Conservation (phyloP, 2,797 vertebrate genomes). For the Malacoctenus gilli region DNA sequence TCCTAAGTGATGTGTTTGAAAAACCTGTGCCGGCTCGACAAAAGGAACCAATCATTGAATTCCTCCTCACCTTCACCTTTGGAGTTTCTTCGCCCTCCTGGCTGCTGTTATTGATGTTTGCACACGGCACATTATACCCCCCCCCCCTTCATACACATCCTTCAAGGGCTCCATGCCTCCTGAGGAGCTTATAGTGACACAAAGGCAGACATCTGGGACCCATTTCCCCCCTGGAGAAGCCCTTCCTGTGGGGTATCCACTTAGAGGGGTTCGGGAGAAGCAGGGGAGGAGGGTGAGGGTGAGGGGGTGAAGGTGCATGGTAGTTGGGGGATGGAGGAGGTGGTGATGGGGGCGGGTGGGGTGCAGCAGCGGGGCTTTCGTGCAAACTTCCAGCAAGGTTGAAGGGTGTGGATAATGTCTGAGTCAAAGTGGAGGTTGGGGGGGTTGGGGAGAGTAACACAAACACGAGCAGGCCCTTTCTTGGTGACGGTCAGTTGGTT, state of each 20-base stretch:
- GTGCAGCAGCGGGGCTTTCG: slow-evolving; percentile 3
- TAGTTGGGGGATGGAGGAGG: slow-evolving; percentile 52
- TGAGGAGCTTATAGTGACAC: slow-evolving; percentile 74
- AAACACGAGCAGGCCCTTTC: no score
- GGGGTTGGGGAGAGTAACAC: no score
- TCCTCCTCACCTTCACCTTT: slow-evolving; percentile 67
- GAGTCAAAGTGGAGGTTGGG: background rate
- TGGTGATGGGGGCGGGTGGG: slow-evolving; percentile 38
- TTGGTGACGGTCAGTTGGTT: no score
- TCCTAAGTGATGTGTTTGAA: slow-evolving; percentile 66
- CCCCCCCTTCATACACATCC: slow-evolving; percentile 48
- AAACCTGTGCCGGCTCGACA: slow-evolving; percentile 54
- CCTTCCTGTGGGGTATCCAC: slow-evolving; percentile 84
- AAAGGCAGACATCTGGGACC: slow-evolving; percentile 82
- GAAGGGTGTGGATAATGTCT: slow-evolving; percentile 45
- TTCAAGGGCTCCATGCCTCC: slow-evolving; percentile 71
- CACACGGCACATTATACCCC: slow-evolving; percentile 39
- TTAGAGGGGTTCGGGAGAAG: slow-evolving; percentile 72
- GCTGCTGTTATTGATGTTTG: slow-evolving; percentile 70
- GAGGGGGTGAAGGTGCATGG: slow-evolving; percentile 59
- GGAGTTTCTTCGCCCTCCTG: slow-evolving; percentile 66
- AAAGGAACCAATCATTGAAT: slow-evolving; percentile 68
- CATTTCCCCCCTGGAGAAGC: slow-evolving; percentile 81
- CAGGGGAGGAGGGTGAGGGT: slow-evolving; percentile 8
- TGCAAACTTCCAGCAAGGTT: slow-evolving; percentile 24